Percentiles rank a stretch among this genome's conserved stretches.
These are phyloP conservation scores for Drosophila ogumai DNA, from an alignment of 1,140 invertebrate species.

Conservation along the genomic window DNA sequence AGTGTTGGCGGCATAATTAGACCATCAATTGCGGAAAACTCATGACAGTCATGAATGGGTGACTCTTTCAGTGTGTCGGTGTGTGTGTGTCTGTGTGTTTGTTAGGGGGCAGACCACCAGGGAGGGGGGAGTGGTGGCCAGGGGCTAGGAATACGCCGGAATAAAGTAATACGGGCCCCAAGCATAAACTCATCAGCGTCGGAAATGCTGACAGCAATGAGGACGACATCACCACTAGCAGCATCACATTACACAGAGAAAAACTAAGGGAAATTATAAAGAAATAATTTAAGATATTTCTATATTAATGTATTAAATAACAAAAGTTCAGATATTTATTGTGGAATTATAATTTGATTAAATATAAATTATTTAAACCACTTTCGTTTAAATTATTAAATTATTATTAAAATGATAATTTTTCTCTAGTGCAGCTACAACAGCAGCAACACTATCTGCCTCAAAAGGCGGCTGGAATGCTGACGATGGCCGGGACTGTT, in stretches of 20 bases:
- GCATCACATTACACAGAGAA: constrained; percentile 9
- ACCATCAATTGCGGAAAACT: constrained; percentile 84
- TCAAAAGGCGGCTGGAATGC: constrained; percentile 43
- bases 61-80: constrained; percentile 16
- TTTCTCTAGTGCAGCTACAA: neutral
- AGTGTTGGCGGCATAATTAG: constrained; percentile 84
- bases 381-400: no score
- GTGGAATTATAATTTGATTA: neutral
- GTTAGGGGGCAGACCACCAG: constrained; percentile 45
- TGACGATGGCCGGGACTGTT: constrained; percentile 64
- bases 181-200: constrained; percentile 81
- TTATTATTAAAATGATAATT: no score
- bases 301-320: neutral
- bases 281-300: no score
- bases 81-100: constrained; percentile 4
- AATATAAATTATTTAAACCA: neutral
- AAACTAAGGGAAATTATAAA: neutral
- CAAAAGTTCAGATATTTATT: no score
- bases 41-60: constrained; percentile 82
- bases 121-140: constrained; percentile 11
- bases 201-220: constrained; percentile 75
- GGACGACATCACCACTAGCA: constrained; percentile 29
- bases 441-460: constrained; percentile 15
- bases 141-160: constrained; percentile 33
- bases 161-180: constrained; percentile 77